Evolutionary conservation across 2,888 invertebrate species (phyloP).

Genomic region (Ormyrus rosae): DNA sequence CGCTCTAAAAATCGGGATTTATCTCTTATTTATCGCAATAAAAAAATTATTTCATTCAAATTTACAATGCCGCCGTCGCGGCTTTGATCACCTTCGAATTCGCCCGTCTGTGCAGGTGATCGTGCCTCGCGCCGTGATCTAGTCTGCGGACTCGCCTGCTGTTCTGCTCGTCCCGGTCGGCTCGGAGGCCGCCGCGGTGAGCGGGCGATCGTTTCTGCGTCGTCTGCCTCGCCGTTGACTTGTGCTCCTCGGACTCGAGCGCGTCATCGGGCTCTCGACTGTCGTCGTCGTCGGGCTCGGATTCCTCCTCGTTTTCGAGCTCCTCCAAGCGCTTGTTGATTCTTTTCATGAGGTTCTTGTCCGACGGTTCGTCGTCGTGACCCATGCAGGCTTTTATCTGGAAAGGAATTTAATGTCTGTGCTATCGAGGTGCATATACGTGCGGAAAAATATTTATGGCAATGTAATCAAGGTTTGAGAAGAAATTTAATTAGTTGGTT

Average conservation of each 20-base stretch:
- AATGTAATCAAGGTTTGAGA: background rate
- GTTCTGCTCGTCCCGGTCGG: constrained; percentile 1
- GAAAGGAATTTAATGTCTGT: background rate
- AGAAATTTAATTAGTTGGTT: background rate
- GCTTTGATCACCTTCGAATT: too few species aligned
- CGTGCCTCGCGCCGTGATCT: constrained; percentile 1
- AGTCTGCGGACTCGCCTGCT: constrained; percentile 7
- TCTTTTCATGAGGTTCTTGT: constrained; percentile 59
- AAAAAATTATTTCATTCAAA: too few species aligned
- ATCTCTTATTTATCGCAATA: background rate
- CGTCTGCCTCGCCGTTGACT: background rate
- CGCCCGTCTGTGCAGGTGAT: background rate
- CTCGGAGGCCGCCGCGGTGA: constrained; percentile 24
- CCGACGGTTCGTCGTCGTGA: constrained; percentile 56
- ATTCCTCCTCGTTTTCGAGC: constrained; percentile 54
- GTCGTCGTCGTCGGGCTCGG: constrained; percentile 47
- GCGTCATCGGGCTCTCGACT: background rate
- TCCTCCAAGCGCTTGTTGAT: constrained; percentile 59
- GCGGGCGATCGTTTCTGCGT: background rate
- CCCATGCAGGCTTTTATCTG: constrained; percentile 66
- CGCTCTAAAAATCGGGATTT: constrained; percentile 26
- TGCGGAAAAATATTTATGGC: too few species aligned
- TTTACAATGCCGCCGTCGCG: too few species aligned
- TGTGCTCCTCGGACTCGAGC: constrained; percentile 31
- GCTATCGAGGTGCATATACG: background rate